Evolutionary conservation across 2,113 vertebrate species (phyloP), one percentile per base, ranked within the genome.

Genomic region (Mesembrinibis cayennensis): DNA sequence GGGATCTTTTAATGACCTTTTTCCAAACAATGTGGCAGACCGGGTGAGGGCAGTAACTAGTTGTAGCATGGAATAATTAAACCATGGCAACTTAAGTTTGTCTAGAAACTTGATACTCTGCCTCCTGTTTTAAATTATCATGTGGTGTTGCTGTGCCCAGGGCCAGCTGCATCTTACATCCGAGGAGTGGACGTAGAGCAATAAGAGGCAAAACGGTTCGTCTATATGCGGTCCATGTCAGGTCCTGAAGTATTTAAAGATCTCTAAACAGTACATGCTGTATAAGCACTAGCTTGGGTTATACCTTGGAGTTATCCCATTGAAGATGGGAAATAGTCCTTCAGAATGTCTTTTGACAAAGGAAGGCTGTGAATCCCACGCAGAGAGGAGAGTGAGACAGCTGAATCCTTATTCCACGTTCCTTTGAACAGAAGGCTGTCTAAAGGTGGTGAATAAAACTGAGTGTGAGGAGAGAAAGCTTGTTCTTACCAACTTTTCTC

Each of bases 401-500:
- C 50, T 73, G 62, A 93, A 73, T 69, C 23, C 59, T 66, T 87
- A n/a, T 81, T 97, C 23, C 50, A 86, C 45, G 42, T 90, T 90
- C 26, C 67, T 84, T 80, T 73, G 88, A 89, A 74, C n/a, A 67
- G 50, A 66, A 82, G 38, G 85, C 53, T 85, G 0, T 77, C 34
- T 80, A 36, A 80, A 93, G 53, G 58, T 38, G 55, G 14, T 90
- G 42, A 80, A 77, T 84, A 50, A 89, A 82, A 82, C n/a, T 32
- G 10, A 34, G 14, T 10, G 32, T 66, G 55, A 50, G 50, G 53
- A 61, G 56, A 53, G 38, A 78, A 80, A 72, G 65, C 77, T 74
- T 95, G 56, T 91, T 85, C 83, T 96, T 59, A 81, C 58, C 0
- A 1, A 78, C 47, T 97, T 97, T 94, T 95, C 74, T 91, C 42